Conservation (phyloP, 1,140 invertebrate genomes). For the Danaus melanippus region DNA sequence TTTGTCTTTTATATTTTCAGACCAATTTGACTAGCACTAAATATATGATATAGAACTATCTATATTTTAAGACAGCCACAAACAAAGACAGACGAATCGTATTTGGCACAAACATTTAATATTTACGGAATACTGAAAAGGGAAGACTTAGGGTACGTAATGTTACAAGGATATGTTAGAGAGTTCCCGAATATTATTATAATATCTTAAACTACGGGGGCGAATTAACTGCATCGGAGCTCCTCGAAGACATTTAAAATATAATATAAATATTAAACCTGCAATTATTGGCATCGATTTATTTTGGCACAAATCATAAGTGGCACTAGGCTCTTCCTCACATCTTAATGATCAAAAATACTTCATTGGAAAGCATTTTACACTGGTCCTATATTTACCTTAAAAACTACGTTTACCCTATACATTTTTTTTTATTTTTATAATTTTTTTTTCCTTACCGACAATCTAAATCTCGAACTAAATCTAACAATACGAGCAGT, state of each 20-base stretch:
- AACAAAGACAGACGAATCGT: slow-evolving; percentile 26
- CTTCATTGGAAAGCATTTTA: slow-evolving; percentile 45
- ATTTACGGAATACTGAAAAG: slow-evolving; percentile 51
- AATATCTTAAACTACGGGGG: slow-evolving; percentile 54
- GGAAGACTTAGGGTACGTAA: slow-evolving; percentile 62
- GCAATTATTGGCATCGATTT: slow-evolving; percentile 17
- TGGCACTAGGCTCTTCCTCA: slow-evolving; percentile 43
- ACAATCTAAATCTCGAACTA: slow-evolving; percentile 58
- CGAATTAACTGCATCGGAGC: slow-evolving; percentile 28
- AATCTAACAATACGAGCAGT: slow-evolving; percentile 64
- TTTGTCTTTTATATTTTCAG: slow-evolving; percentile 46
- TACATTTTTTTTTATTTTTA: slow-evolving; percentile 54
- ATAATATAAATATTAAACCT: slow-evolving; percentile 21
- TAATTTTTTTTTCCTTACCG: slow-evolving; percentile 55
- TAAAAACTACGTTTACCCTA: slow-evolving; percentile 50
- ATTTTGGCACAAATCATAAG: slow-evolving; percentile 55
- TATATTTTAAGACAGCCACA: slow-evolving; percentile 30
- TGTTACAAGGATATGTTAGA: slow-evolving; percentile 59
- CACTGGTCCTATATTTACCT: slow-evolving; percentile 64
- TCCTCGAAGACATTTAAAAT: too few relatives aligned
- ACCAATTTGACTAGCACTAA: slow-evolving; percentile 66
- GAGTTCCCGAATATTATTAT: slow-evolving; percentile 46
- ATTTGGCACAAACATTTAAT: slow-evolving; percentile 59
- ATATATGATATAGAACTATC: slow-evolving; percentile 25
- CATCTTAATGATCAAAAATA: slow-evolving; percentile 31